phyloP scores from a whole-genome alignment of 2,113 vertebrate genomes.

The Megaptera novaeangliae region DNA sequence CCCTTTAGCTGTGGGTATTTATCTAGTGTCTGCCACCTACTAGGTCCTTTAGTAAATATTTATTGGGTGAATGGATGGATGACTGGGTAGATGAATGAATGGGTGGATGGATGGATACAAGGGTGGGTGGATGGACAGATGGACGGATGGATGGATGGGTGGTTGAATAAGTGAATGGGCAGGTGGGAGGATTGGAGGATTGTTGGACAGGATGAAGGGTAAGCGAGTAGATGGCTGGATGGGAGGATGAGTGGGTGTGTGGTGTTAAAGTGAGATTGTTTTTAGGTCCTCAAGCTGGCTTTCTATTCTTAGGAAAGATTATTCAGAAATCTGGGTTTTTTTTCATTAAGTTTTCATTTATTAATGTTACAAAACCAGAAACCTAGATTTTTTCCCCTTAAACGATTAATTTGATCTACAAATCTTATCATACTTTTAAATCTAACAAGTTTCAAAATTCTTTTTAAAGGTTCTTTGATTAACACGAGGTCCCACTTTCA shows the following conservation, averaged over 20 bases:
- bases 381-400: not conserved
- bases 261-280: not conserved
- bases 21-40: not conserved
- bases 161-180: not conserved
- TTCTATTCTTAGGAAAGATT: not conserved
- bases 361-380: not conserved
- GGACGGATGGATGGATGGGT: too few species aligned
- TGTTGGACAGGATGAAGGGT: not conserved
- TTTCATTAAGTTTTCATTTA: not conserved
- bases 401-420: not conserved
- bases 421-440: not conserved
- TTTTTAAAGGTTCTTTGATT: not conserved
- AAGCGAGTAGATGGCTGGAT: not conserved
- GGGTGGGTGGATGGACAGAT: accelerated
- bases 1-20: not conserved
- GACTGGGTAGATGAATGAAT: accelerated
- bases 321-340: not conserved
- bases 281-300: not conserved
- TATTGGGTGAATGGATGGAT: not conserved
- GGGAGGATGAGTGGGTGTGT: too few species aligned
- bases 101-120: accelerated
- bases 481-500: not conserved
- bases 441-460: not conserved
- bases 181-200: not conserved
- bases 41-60: not conserved